Conservation (phyloP, 1,140 invertebrate genomes). For the Drosophila pallidifrons region DNA sequence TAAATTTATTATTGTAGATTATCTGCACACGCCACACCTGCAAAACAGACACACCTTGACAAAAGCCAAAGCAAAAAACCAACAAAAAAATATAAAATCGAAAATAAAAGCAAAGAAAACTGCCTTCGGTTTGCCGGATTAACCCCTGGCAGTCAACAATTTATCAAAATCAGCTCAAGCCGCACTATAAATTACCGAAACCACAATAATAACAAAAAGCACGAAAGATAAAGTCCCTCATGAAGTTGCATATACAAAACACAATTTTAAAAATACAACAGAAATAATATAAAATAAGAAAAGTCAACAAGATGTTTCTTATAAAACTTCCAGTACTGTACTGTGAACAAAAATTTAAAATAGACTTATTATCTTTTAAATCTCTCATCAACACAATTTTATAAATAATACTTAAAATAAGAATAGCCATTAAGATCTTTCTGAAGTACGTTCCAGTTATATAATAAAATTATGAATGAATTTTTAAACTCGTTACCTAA, state of each 20-base stretch:
- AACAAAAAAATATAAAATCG: constrained; percentile 10
- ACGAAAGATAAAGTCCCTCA: constrained; percentile 21
- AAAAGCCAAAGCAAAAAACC: constrained; percentile 47
- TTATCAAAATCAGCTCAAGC: constrained; percentile 75
- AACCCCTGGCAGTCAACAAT: constrained; percentile 68
- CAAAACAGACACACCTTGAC: constrained; percentile 58
- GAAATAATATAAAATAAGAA: neutral
- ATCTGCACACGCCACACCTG: constrained; percentile 49
- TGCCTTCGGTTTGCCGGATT: constrained; percentile 59
- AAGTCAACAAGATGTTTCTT: no score
- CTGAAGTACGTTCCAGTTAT: no score
- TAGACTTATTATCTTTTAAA: no score
- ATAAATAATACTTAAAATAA: no score
- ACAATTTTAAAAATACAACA: constrained; percentile 10
- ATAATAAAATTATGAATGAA: no score
- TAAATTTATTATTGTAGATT: constrained; percentile 83
- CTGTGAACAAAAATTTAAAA: no score
- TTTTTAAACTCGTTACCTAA: no score
- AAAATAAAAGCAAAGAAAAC: constrained; percentile 40
- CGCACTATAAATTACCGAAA: constrained; percentile 69
- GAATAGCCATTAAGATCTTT: no score
- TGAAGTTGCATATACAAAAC: neutral
- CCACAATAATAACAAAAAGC: constrained; percentile 27
- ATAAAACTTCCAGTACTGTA: no score
- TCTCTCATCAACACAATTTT: no score